Conservation (phyloP, 2,797 vertebrate genomes). For the Cottoperca gobio region DNA sequence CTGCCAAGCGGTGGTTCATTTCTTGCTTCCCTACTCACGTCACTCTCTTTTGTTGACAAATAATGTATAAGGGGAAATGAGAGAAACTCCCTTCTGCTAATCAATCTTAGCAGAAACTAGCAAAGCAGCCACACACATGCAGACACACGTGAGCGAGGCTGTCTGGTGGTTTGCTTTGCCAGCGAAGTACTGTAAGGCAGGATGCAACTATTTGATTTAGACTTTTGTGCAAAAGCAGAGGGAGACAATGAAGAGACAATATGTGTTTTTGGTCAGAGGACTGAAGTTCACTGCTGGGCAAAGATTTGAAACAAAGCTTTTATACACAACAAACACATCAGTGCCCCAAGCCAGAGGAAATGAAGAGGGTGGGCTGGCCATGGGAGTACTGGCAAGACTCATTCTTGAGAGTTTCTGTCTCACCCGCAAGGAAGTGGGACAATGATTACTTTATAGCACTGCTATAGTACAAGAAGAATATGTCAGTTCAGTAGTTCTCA, state of each 20-base stretch:
- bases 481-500: conserved; percentile 28
- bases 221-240: conserved; percentile 14
- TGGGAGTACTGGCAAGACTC: conserved; percentile 40
- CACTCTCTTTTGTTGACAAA: conserved; percentile 23
- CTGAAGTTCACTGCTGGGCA: conserved; percentile 40
- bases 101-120: conserved; percentile 25
- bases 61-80: conserved; percentile 10
- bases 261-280: conserved; percentile 25
- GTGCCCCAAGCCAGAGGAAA: conserved; percentile 55
- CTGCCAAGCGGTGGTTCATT: conserved; percentile 28
- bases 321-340: conserved; percentile 53
- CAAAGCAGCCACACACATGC: conserved; percentile 12
- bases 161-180: background rate
- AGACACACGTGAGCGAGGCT: background rate
- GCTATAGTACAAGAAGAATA: conserved; percentile 30
- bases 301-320: conserved; percentile 56
- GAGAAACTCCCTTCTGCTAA: conserved; percentile 26
- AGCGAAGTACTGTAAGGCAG: background rate
- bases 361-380: conserved; percentile 40
- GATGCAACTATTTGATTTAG: background rate
- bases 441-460: conserved; percentile 51
- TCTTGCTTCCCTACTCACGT: conserved; percentile 26
- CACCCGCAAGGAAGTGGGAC: conserved; percentile 45
- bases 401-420: conserved; percentile 48
- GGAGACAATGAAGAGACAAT: conserved; percentile 21